Base-by-base conservation (phyloP, 2,888 invertebrate species). In the Callyntrura sp. region DNA sequence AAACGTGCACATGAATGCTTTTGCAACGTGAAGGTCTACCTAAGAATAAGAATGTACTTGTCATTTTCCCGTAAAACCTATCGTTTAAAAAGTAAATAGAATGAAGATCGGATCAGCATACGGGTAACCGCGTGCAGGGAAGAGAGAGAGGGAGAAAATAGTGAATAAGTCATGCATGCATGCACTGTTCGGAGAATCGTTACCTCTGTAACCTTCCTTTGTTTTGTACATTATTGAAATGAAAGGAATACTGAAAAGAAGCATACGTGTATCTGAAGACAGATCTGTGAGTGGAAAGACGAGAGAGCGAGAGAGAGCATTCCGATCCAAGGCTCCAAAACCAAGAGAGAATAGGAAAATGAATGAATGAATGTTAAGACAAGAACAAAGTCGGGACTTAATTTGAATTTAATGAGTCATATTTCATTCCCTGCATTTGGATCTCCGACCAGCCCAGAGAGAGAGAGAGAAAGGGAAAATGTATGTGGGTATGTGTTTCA, bases 361-460 rank as follows among this genome's bases (percentile, higher is more conserved):
- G 51, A 82, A 87, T 87, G 81, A 88, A 83, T 82, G 82, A 88
- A 82, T 88, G 82, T 88, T 88, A 76, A 82, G 82, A 88, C 88
- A 88, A 88, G 84, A 82, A 82, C 73, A 82, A 88, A 73, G 88
- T 88, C 88, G 73, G 84, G 84, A 85, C 90, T 88, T 90, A 90
- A 90, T 90, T 90, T 90, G 90, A 88, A 88, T 90, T 90, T 90
- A 90, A 90, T 90, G 90, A 90, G 90, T 85, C 90, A 90, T 88
- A 90, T 90, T 90, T 90, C 90, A 88, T 88, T 90, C 81, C 45
- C 88, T 28, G 55, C 81, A 25, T 73, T 62, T 73, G 60, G 48
- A 78, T 55, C 65, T 51, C 76, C 35, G 20, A 17, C n/a, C n/a
- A n/a, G n/a, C n/a, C n/a, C n/a, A n/a, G 62, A 55, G 20, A 73